Conservation (phyloP, 2,113 vertebrate genomes). For the Sorex araneus region DNA sequence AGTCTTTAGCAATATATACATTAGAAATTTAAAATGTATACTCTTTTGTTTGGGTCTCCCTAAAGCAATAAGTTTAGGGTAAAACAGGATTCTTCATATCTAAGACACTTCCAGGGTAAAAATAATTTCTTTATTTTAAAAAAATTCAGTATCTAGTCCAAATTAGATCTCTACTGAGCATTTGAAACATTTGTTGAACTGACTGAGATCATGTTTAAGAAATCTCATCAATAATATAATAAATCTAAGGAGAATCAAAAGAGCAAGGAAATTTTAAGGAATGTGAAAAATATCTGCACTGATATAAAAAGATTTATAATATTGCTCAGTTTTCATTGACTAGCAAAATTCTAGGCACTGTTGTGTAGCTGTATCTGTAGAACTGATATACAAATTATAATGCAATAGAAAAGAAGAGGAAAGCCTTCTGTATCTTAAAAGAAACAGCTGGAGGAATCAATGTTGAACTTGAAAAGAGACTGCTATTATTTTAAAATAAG, state of each 20-base stretch:
- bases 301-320: background rate
- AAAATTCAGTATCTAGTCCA: background rate
- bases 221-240: background rate
- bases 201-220: background rate
- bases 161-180: background rate
- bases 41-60: background rate
- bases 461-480: background rate
- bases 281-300: background rate
- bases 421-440: background rate
- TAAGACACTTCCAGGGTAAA: background rate
- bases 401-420: background rate
- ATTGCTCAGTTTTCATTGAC: background rate
- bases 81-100: background rate
- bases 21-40: constrained; percentile 34
- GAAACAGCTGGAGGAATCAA: background rate
- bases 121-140: background rate
- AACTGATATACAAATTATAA: background rate
- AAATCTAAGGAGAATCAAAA: background rate
- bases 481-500: constrained; percentile 37
- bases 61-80: background rate
- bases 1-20: background rate
- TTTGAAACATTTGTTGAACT: background rate
- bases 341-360: background rate
- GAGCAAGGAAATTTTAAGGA: background rate
- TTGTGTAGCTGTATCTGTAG: background rate